Evolutionary conservation across 2,888 invertebrate genomes (phyloP).

Genomic region (Coleophora deauratella): DNA sequence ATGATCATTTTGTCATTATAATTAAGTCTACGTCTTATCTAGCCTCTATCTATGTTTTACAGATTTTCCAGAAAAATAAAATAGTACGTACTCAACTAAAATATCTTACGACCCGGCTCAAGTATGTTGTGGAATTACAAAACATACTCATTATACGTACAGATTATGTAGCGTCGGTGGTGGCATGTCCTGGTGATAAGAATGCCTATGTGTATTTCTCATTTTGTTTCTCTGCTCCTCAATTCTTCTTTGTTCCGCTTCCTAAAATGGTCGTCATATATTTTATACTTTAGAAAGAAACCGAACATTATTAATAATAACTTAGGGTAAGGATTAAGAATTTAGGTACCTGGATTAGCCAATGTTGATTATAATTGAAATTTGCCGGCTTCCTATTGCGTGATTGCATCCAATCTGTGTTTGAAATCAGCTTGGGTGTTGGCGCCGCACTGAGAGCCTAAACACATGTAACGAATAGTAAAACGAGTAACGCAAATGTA

Average conservation of each 20-base stretch:
- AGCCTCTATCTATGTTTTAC: too few relatives aligned
- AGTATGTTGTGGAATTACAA: too few relatives aligned
- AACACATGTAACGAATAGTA: conserved; percentile 12
- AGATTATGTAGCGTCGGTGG: conserved; percentile 77
- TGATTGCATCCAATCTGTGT: conserved; percentile 81
- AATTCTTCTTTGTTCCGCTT: conserved; percentile 90
- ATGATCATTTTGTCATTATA: too few relatives aligned
- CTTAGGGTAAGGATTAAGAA: too few relatives aligned
- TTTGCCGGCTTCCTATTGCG: conserved; percentile 76
- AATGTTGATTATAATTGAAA: conserved; percentile 86
- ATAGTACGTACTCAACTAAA: too few relatives aligned
- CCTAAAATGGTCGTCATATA: conserved; percentile 78
- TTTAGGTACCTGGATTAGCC: conserved; percentile 85
- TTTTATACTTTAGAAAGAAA: too few relatives aligned
- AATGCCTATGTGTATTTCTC: conserved; percentile 45
- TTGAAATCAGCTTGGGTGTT: conserved; percentile 81
- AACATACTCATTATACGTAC: neutral
- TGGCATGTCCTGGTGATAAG: conserved; percentile 66
- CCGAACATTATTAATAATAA: too few relatives aligned
- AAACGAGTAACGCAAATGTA: neutral
- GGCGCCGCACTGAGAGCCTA: conserved; percentile 85
- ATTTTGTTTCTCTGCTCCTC: conserved; percentile 76
- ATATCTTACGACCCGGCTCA: too few relatives aligned
- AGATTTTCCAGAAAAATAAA: too few relatives aligned
- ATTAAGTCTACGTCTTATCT: too few relatives aligned